Percentiles rank a stretch among this genome's conserved stretches.
These are phyloP conservation scores for Uropetala carovei DNA, from an alignment of 2,888 invertebrate species.

Conservation along the genomic window DNA sequence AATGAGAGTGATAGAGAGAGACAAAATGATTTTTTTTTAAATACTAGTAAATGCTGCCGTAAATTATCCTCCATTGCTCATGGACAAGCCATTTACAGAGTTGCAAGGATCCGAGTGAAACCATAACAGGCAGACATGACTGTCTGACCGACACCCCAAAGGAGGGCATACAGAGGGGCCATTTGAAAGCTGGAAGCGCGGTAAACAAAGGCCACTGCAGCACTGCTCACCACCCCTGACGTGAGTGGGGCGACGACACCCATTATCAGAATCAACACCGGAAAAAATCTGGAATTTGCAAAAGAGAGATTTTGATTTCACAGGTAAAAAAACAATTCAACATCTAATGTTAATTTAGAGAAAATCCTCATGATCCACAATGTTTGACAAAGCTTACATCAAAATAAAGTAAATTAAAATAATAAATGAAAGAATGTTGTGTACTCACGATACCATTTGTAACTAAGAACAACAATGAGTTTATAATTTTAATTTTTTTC, in stretches of 20 bases:
- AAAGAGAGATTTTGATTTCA: not conserved
- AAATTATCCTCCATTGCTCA: slow-evolving; percentile 72
- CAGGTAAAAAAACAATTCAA: not conserved
- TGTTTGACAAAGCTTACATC: too few species aligned
- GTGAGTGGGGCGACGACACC: slow-evolving; percentile 92
- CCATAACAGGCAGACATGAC: slow-evolving; percentile 92
- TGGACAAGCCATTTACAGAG: slow-evolving; percentile 81
- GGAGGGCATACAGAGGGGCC: slow-evolving; percentile 93
- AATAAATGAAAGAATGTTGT: too few species aligned
- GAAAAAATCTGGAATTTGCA: slow-evolving; percentile 85
- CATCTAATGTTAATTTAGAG: too few species aligned
- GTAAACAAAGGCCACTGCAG: slow-evolving; percentile 95
- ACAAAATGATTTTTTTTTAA: not conserved
- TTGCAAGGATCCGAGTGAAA: slow-evolving; percentile 94
- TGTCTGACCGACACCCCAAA: slow-evolving; percentile 97
- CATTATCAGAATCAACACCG: slow-evolving; percentile 91
- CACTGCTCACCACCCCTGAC: slow-evolving; percentile 92
- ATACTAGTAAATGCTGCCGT: not conserved
- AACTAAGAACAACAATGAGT: too few species aligned
- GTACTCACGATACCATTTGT: too few species aligned
- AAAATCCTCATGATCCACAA: too few species aligned
- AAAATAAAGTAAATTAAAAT: too few species aligned
- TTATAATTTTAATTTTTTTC: too few species aligned
- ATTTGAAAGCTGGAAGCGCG: slow-evolving; percentile 92
- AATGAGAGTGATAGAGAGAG: slow-evolving; percentile 42